Evolutionary conservation across 2,888 invertebrate genomes (phyloP).

Genomic region (Fragum sueziense): DNA sequence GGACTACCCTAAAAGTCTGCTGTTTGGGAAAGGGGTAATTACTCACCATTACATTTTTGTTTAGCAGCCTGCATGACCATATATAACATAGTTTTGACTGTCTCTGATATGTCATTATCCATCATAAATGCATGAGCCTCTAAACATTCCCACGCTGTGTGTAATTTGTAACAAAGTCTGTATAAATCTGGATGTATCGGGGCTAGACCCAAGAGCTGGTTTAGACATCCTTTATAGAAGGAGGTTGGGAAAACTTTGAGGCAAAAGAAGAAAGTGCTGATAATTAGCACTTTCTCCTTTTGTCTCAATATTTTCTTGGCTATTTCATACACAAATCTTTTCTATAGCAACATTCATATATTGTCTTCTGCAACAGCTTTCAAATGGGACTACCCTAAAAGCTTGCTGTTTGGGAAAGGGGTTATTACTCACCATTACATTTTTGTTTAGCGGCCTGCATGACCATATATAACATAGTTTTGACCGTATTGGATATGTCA

Average conservation of each 20-base stretch:
- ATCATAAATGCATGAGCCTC: slow-evolving; percentile 18
- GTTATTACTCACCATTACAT: slow-evolving; percentile 52
- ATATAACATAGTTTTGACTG: slow-evolving; percentile 12
- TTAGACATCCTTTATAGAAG: background rate
- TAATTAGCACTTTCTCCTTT: background rate
- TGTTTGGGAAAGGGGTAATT: no score
- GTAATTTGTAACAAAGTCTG: slow-evolving; percentile 30
- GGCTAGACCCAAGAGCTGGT: slow-evolving; percentile 2
- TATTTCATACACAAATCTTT: no score
- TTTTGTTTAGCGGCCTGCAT: slow-evolving; percentile 38
- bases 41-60: slow-evolving; percentile 52
- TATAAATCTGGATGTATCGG: slow-evolving; percentile 31
- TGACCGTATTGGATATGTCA: slow-evolving; percentile 10
- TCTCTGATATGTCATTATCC: slow-evolving; percentile 7
- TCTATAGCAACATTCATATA: no score
- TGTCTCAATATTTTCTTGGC: background rate
- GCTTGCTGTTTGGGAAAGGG: no score
- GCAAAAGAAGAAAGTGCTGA: no score
- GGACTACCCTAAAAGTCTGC: no score
- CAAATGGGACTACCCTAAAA: no score
- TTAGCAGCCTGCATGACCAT: slow-evolving; percentile 27
- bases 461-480: slow-evolving; percentile 3
- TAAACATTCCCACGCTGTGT: slow-evolving; percentile 31
- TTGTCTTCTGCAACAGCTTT: background rate
- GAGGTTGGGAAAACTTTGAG: no score